Evolutionary conservation across 30 jellyfish, hydroid and myxozoan species (phyloP).

Genomic region (Mastigias papua): DNA sequence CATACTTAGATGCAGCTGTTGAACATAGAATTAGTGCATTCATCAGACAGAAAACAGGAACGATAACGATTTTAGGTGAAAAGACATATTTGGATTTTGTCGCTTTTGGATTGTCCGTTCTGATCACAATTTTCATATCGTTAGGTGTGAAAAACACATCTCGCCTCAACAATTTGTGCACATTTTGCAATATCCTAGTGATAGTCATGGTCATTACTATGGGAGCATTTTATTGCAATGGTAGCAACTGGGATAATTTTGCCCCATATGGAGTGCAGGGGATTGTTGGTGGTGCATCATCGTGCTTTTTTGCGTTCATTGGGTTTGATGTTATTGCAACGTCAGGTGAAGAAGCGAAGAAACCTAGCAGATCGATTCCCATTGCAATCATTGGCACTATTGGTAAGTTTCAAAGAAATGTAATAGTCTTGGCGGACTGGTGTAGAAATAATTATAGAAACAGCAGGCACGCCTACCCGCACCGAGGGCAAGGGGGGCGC

Average conservation of each 20-base stretch:
- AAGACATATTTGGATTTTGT: slow-evolving; percentile 69
- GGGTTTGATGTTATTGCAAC: slow-evolving; percentile 91
- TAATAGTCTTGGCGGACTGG: no score
- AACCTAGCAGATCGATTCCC: slow-evolving; percentile 90
- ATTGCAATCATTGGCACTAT: slow-evolving; percentile 79
- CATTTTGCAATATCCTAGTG: slow-evolving; percentile 71
- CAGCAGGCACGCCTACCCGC: no score
- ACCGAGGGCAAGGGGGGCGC: no score
- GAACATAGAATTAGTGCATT: slow-evolving; percentile 51
- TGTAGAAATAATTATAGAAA: no score
- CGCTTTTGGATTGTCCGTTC: slow-evolving; percentile 52
- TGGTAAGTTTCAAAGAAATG: slow-evolving; percentile 67
- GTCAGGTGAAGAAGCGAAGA: slow-evolving; percentile 87
- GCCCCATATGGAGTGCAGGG: slow-evolving; percentile 84
- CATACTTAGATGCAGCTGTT: slow-evolving; percentile 84
- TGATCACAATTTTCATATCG: slow-evolving; percentile 66
- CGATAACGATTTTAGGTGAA: slow-evolving; percentile 39
- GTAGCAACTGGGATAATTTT: slow-evolving; percentile 62
- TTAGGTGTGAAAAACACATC: slow-evolving; percentile 83
- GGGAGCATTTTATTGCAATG: slow-evolving; percentile 85
- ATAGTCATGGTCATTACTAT: slow-evolving; percentile 83
- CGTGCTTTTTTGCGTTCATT: slow-evolving; percentile 90
- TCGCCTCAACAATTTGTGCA: slow-evolving; percentile 81
- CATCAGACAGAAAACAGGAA: slow-evolving; percentile 62
- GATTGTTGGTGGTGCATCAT: slow-evolving; percentile 89